These are phyloP conservation scores for Nomada flava DNA, from an alignment of 2,888 invertebrate genomes.

Conservation along the genomic window DNA sequence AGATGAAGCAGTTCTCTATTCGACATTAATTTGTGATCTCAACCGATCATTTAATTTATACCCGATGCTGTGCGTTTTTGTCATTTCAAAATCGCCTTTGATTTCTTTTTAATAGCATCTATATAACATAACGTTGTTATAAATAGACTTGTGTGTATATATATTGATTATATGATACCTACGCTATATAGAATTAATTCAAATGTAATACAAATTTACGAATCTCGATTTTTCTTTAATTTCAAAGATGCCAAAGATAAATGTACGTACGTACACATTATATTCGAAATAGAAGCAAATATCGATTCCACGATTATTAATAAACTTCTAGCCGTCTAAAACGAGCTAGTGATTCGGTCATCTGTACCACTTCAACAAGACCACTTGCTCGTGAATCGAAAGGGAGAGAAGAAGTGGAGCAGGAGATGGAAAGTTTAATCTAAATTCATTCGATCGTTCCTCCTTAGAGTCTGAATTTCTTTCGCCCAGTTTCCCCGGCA, in stretches of 20 bases:
- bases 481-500: neutral
- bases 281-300: neutral
- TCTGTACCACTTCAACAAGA: neutral
- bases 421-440: slow-evolving; percentile 41
- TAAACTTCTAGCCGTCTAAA: neutral
- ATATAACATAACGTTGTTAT: no score
- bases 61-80: no score
- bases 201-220: no score
- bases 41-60: no score
- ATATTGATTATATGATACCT: no score
- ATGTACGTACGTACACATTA: neutral
- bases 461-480: slow-evolving; percentile 7
- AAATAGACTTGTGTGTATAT: no score
- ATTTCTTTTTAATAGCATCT: no score
- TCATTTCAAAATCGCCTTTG: no score
- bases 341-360: slow-evolving; percentile 2
- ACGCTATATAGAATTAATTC: no score
- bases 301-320: neutral
- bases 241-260: neutral
- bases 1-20: no score
- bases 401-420: neutral
- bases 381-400: neutral
- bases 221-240: no score
- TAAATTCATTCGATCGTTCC: slow-evolving; percentile 44
- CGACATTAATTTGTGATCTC: no score